A percentile compares a stretch with the other conserved stretches of the same genome.
These are phyloP conservation scores for Diadumene lineata DNA, from an alignment of 92 coral and sea anemone genomes.

Conservation along the genomic window DNA sequence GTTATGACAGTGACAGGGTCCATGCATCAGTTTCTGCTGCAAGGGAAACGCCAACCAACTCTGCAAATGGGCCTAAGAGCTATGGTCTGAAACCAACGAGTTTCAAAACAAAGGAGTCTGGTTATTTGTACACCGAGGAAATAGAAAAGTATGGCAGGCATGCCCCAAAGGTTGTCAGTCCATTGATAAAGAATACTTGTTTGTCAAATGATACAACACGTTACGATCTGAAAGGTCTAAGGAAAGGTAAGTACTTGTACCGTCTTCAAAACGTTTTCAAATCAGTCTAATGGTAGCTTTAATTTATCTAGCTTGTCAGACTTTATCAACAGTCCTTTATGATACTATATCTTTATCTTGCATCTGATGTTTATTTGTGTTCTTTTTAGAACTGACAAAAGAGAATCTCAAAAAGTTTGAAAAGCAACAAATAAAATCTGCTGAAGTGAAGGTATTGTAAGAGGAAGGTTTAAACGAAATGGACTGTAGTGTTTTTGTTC, in stretches of 20 bases:
- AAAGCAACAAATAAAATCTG: neutral
- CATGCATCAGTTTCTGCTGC: neutral
- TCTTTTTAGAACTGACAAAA: neutral
- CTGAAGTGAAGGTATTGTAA: neutral
- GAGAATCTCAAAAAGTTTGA: neutral
- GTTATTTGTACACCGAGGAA: neutral
- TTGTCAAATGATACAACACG: constrained; percentile 5
- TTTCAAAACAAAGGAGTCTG: neutral
- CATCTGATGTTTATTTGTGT: no score
- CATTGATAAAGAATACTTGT: constrained; percentile 11
- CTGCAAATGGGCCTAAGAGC: neutral
- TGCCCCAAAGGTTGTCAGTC: constrained; percentile 23
- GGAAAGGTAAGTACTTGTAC: neutral
- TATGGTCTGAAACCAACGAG: neutral
- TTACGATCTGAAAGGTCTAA: neutral
- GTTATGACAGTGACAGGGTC: neutral
- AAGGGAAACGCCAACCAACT: neutral
- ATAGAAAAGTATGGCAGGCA: constrained; percentile 14
- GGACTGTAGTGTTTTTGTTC: no score
- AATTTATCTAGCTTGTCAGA: no score
- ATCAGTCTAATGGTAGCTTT: no score
- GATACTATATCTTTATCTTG: no score
- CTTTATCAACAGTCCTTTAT: no score
- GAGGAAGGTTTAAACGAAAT: no score
- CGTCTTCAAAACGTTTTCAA: neutral